phyloP scores from a whole-genome alignment of 2,797 vertebrate genomes.

The Lerista edwardsae region DNA sequence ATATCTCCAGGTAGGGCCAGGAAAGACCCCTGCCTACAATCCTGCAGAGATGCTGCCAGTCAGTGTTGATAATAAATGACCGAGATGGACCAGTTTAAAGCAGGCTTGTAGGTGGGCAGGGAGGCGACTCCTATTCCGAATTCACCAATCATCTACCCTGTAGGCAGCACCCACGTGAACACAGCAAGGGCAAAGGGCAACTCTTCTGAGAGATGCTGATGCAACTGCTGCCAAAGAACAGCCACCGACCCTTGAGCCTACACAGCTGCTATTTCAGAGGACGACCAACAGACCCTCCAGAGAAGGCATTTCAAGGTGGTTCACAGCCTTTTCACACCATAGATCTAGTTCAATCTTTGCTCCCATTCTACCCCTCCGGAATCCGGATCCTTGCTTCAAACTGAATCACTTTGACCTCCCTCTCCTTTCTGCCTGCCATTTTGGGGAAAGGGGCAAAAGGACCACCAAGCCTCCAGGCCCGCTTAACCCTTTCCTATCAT shows the following conservation, averaged over 20 bases:
- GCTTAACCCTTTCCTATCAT: not conserved
- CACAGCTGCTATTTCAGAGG: not conserved
- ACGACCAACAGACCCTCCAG: not conserved
- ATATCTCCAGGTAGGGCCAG: no score
- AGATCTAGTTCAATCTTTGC: not conserved
- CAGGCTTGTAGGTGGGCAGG: no score
- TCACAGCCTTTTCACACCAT: no score
- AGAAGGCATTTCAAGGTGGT: no score
- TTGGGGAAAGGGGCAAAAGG: not conserved
- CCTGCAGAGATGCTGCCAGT: no score
- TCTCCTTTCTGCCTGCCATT: not conserved
- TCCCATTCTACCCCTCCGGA: not conserved
- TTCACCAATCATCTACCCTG: not conserved
- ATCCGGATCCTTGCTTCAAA: not conserved
- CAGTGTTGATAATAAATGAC: no score
- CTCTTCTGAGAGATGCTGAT: not conserved
- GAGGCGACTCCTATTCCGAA: no score
- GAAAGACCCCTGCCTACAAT: no score
- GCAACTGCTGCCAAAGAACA: not conserved
- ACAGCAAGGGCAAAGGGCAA: not conserved
- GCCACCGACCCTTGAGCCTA: accelerated
- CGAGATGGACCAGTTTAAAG: no score
- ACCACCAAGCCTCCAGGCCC: no score
- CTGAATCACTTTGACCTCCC: not conserved
- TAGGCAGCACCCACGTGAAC: not conserved